Conservation (phyloP, 2,113 vertebrate genomes). For the Phylloscopus trochiloides region DNA sequence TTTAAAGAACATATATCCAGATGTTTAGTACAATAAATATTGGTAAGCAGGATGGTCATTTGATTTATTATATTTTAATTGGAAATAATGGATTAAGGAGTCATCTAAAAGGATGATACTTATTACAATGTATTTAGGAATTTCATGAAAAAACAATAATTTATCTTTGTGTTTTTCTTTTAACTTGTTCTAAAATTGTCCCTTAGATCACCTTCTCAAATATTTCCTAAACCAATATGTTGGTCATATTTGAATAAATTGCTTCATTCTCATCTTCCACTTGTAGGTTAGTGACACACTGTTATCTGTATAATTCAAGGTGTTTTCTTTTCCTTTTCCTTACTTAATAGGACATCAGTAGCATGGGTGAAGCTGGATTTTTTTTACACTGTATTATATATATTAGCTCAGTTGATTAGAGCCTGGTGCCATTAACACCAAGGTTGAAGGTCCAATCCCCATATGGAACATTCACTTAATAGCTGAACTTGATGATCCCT, state of each 20-base stretch:
- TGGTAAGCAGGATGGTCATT: neutral
- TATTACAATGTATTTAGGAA: neutral
- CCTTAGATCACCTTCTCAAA: neutral
- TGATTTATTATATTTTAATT: neutral
- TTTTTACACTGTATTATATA: neutral
- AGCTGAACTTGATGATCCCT: neutral
- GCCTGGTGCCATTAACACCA: neutral
- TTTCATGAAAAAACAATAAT: neutral
- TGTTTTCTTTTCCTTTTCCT: neutral
- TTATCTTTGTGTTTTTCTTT: neutral
- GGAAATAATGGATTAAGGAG: neutral
- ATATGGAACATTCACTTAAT: neutral
- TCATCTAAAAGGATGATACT: neutral
- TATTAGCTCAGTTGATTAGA: neutral
- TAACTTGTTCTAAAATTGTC: neutral
- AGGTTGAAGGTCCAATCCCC: neutral
- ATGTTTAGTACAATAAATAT: neutral
- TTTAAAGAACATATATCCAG: neutral
- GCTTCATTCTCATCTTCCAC: neutral
- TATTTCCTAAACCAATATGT: neutral
- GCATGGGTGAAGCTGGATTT: neutral
- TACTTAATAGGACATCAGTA: neutral
- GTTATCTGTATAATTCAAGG: neutral
- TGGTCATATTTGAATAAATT: neutral
- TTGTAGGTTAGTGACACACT: neutral